phyloP scores from a whole-genome alignment of 2,797 vertebrate species.

The Phyllotis vaccarum region DNA sequence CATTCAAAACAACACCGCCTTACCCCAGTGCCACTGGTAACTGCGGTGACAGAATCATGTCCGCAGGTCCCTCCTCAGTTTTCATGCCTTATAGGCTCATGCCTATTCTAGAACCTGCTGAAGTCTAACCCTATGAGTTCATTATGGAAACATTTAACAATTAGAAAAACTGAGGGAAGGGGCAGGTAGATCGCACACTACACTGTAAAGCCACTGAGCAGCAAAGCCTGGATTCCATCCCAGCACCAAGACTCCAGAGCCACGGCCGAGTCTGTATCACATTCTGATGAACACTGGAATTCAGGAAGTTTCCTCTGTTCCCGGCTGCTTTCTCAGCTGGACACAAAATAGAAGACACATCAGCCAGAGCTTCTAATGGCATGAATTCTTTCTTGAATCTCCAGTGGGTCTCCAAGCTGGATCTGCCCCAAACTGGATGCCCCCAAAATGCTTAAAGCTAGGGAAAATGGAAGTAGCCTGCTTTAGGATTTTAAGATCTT shows the following conservation, averaged over 20 bases:
- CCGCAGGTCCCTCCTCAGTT: not conserved
- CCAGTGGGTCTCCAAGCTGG: not conserved
- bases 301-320: not conserved
- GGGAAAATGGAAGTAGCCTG: not conserved
- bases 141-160: rapidly evolving
- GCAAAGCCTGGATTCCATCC: not conserved
- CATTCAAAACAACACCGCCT: rapidly evolving
- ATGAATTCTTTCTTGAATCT: not conserved
- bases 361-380: rapidly evolving
- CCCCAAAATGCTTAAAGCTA: not conserved
- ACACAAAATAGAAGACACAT: not conserved
- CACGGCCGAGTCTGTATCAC: rapidly evolving
- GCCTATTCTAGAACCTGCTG: not conserved
- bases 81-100: rapidly evolving
- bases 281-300: rapidly evolving
- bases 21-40: rapidly evolving
- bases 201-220: not conserved
- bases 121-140: not conserved
- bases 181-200: rapidly evolving
- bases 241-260: not conserved
- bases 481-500: too few relatives aligned
- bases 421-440: too few relatives aligned
- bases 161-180: not conserved
- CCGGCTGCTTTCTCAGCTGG: rapidly evolving
- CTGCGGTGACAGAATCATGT: rapidly evolving